Percentiles rank a stretch among this genome's conserved stretches.
Evolutionary conservation across 1,140 invertebrate genomes (phyloP).

Genomic region (Gonioctena quinquepunctata): DNA sequence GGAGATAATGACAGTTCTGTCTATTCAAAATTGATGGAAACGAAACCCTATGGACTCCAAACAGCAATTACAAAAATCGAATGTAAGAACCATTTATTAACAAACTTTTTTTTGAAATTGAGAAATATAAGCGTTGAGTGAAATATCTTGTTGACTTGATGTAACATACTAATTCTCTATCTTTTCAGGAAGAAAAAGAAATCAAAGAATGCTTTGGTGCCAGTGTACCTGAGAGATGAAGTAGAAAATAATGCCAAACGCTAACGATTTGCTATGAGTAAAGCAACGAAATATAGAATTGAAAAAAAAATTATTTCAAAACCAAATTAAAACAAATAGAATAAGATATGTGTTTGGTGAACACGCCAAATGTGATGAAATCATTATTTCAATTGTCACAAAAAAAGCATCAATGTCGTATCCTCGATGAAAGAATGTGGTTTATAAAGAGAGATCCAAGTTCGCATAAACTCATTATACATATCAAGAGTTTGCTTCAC

Average conservation of each 20-base stretch:
- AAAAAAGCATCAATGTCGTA: slow-evolving; percentile 33
- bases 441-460: slow-evolving; percentile 20
- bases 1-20: slow-evolving; percentile 55
- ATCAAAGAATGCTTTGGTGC: neutral
- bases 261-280: slow-evolving; percentile 27
- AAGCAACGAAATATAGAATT: slow-evolving; percentile 22
- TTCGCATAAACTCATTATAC: slow-evolving; percentile 1
- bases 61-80: slow-evolving; percentile 40
- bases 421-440: slow-evolving; percentile 31
- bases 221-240: neutral
- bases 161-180: neutral
- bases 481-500: slow-evolving; percentile 44
- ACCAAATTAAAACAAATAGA: slow-evolving; percentile 31
- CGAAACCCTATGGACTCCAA: slow-evolving; percentile 16
- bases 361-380: slow-evolving; percentile 38
- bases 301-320: neutral
- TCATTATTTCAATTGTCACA: slow-evolving; percentile 38
- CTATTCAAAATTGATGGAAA: slow-evolving; percentile 28
- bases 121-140: slow-evolving; percentile 10
- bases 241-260: slow-evolving; percentile 27
- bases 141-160: neutral
- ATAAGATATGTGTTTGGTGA: slow-evolving; percentile 52
- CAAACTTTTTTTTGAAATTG: slow-evolving; percentile 33
- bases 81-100: slow-evolving; percentile 48
- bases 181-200: no score